Conservation (phyloP, 2,888 invertebrate genomes). For the Orthonevra nobilis region DNA sequence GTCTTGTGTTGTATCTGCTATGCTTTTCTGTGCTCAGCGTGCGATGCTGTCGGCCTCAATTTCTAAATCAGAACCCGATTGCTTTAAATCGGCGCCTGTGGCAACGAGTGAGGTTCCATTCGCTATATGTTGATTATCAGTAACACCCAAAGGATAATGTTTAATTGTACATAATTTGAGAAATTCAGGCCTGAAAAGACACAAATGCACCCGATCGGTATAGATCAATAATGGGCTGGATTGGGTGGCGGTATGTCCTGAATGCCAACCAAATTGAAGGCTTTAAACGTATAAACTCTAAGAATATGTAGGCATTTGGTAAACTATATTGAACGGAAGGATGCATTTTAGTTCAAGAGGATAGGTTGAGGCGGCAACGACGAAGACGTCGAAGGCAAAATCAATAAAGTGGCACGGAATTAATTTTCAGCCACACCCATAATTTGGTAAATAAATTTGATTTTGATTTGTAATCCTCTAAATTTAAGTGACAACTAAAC, state of each 20-base stretch:
- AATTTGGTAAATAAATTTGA: slow-evolving; percentile 48
- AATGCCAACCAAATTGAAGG: slow-evolving; percentile 32
- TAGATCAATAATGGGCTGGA: slow-evolving; percentile 52
- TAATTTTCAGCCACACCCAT: slow-evolving; percentile 61
- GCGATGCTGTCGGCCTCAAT: slow-evolving; percentile 57
- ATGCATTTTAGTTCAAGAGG: too few relatives aligned
- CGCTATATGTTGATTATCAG: slow-evolving; percentile 27
- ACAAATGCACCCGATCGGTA: slow-evolving; percentile 59
- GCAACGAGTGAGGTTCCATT: slow-evolving; percentile 28
- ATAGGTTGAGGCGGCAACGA: neutral
- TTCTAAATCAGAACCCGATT: slow-evolving; percentile 39
- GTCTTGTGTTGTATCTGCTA: slow-evolving; percentile 13
- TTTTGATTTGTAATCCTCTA: slow-evolving; percentile 28
- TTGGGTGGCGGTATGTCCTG: neutral
- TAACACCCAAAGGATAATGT: slow-evolving; percentile 57
- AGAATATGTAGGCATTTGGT: slow-evolving; percentile 30
- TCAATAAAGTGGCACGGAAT: slow-evolving; percentile 54
- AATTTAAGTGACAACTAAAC: neutral
- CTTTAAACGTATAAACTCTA: slow-evolving; percentile 28
- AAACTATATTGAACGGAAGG: slow-evolving; percentile 58
- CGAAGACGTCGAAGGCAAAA: slow-evolving; percentile 38
- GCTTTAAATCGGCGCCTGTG: slow-evolving; percentile 43
- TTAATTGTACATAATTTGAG: slow-evolving; percentile 29
- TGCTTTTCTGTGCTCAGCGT: slow-evolving; percentile 10
- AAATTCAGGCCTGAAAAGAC: slow-evolving; percentile 47